Conservation (phyloP, 2,888 invertebrate species). For the Mimachlamys varia region DNA sequence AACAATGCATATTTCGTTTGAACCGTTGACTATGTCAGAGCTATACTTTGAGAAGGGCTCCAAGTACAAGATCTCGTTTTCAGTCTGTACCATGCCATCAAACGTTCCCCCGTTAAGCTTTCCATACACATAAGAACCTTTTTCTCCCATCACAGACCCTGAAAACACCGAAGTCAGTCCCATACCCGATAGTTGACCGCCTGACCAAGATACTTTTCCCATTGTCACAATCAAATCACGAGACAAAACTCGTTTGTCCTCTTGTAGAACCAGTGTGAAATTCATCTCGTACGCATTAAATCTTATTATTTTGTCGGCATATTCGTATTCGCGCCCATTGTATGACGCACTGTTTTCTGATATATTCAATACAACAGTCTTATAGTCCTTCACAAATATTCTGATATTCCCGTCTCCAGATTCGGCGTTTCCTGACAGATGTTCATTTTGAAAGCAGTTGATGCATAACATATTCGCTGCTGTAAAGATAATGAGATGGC, state of each 20-base stretch:
- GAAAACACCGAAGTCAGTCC: background rate
- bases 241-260: background rate
- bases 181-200: background rate
- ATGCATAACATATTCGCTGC: background rate
- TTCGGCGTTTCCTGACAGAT: background rate
- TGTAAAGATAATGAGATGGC: background rate
- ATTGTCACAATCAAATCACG: slow-evolving; percentile 12
- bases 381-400: background rate
- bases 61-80: slow-evolving; percentile 39
- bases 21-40: background rate
- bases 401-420: background rate
- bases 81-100: slow-evolving; percentile 45
- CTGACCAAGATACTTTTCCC: background rate
- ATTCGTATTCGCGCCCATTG: background rate
- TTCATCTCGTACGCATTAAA: background rate
- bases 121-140: slow-evolving; percentile 31
- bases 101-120: slow-evolving; percentile 32
- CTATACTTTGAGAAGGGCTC: slow-evolving; percentile 43
- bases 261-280: slow-evolving; percentile 17
- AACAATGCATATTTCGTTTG: slow-evolving; percentile 3
- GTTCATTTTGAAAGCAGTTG: background rate
- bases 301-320: slow-evolving; percentile 12
- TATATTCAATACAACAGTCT: background rate
- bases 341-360: background rate
- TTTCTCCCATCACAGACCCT: background rate